Evolutionary conservation across 2,797 vertebrate genomes (phyloP).

Genomic region (Dallia pectoralis): DNA sequence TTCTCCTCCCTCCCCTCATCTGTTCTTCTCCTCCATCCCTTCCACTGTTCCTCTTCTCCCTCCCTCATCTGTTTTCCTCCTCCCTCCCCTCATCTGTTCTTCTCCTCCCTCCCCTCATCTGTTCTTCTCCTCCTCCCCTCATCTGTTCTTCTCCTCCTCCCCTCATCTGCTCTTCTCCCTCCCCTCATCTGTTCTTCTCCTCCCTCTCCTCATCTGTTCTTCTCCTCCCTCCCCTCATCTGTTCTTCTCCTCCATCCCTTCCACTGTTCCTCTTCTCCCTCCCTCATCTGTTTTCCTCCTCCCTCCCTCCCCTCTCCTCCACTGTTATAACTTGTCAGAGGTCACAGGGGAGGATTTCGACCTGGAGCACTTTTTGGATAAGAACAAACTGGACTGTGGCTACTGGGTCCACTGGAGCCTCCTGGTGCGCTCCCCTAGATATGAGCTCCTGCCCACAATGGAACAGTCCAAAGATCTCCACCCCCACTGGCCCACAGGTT

Average conservation of each 20-base stretch:
- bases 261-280: background rate
- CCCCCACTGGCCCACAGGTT: conserved; percentile 35
- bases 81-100: no score
- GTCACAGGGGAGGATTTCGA: conserved; percentile 37
- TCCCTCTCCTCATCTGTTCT: background rate
- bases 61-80: no score
- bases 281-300: no score
- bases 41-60: no score
- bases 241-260: background rate
- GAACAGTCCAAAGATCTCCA: conserved; percentile 25
- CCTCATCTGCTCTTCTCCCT: background rate
- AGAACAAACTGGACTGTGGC: conserved; percentile 27
- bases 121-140: background rate
- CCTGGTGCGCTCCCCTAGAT: conserved; percentile 16
- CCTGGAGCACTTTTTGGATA: conserved; percentile 36
- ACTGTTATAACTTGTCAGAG: conserved; percentile 6
- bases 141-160: no score
- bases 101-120: background rate
- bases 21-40: background rate
- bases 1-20: background rate
- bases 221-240: no score
- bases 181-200: background rate
- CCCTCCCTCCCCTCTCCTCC: background rate
- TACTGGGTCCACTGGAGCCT: conserved; percentile 44
- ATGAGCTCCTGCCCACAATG: conserved; percentile 14